These are phyloP conservation scores for Chionodraco myersi DNA, from an alignment of 2,113 vertebrate species.

Conservation along the genomic window DNA sequence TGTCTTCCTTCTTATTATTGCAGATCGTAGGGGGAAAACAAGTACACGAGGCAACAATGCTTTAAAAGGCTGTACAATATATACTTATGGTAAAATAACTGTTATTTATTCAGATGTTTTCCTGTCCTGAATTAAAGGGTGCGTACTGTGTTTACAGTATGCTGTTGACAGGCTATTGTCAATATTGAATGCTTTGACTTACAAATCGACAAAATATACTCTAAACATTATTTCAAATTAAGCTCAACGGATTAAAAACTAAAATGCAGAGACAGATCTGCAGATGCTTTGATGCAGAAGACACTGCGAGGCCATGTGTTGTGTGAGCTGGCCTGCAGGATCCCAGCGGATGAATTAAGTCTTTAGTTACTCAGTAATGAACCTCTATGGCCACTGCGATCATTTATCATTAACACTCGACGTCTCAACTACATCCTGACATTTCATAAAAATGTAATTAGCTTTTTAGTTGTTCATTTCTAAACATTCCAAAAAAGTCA, in stretches of 20 bases:
- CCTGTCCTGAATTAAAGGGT: not conserved
- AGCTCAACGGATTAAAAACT: not conserved
- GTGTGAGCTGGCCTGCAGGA: not conserved
- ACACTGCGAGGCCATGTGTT: slow-evolving; percentile 8
- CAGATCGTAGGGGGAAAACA: not conserved
- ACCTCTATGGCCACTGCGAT: not conserved
- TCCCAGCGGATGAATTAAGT: slow-evolving; percentile 3
- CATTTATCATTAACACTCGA: slow-evolving; percentile 1
- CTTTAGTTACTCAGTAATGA: slow-evolving; percentile 18
- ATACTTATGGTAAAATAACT: not conserved
- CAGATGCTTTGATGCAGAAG: not conserved
- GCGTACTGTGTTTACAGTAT: too few species aligned
- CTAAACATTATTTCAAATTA: not conserved
- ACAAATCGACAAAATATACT: not conserved
- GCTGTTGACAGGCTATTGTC: not conserved
- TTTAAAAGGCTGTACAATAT: not conserved
- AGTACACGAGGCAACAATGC: not conserved
- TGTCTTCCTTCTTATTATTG: not conserved
- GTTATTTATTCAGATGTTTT: too few species aligned
- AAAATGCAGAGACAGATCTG: not conserved
- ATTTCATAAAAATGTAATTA: not conserved
- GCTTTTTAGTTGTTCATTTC: not conserved
- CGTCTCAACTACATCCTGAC: not conserved
- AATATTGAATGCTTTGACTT: not conserved
- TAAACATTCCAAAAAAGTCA: not conserved